Base-by-base conservation (phyloP, 2,888 invertebrate genomes). In the Microctonus aethiopoides region DNA sequence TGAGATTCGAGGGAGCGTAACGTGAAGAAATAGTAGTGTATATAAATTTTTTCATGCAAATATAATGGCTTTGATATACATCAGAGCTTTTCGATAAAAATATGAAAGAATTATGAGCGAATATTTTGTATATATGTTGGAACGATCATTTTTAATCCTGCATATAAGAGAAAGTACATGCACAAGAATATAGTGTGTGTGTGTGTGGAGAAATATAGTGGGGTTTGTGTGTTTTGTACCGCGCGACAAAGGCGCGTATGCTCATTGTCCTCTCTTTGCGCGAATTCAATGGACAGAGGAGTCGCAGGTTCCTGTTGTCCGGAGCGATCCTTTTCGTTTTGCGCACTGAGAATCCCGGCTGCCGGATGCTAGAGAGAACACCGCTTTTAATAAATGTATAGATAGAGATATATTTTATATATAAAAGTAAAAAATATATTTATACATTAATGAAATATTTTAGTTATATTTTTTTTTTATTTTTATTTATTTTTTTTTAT, bases 241-340 rank as follows among this genome's bases (percentile, higher is more conserved):
- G 60, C 62, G 77, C 74, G 77, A 80, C 80, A 80, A 79, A 79
- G 75, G 76, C 74, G 71, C 73, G 72, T 73, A 54, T 22, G 76
- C 74, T 77, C 76, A 78, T 70, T 70, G 70, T 70, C 61, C 70
- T 66, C 61, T 75, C 46, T 46, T 46, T 75, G 78, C 74, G 75
- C 77, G 75, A 75, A 78, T 79, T 70, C 70, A 70, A 70, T 70
- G 62, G 70, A 70, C 62, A 59, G 57, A 66, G 56, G 70, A 70
- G 70, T 70, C 62, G 70, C 70, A 66, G 70, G 70, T 70, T 70
- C 62, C 66, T 70, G 70, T 70, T 70, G 70, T 70, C 62, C 62
- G 66, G 66, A 54, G 36, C 57, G 60, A 66, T 70, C 65, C 61
- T 70, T 67, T 66, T 66, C 70, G 66, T 70, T 70, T 66, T 51